Base-by-base conservation (phyloP, 2,797 vertebrate species). In the Pangasius mekongensis region DNA sequence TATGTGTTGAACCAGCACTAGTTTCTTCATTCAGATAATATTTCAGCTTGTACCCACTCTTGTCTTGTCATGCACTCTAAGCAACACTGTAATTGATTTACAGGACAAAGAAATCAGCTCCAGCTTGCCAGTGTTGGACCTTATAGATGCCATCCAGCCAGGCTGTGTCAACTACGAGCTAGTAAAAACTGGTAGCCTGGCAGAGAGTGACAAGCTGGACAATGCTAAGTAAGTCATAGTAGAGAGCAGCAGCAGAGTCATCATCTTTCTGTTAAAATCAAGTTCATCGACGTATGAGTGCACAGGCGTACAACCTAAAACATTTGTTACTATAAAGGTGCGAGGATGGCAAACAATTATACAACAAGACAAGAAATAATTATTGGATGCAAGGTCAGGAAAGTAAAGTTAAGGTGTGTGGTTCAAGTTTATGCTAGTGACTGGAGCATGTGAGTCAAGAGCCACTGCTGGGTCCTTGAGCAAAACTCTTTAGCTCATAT, bases 141-240 rank as follows among this genome's bases (percentile, higher is more conserved):
- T 99, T 93, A 99, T 99, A 2, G 98, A 99, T 30, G 96, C 98
- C 90, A 98, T 99, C 89, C 98, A 99, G 93, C 98, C 97, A 0
- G 92, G 96, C 7, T 97, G 98, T 89, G 95, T 99, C 92, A 98
- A 98, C 94, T 99, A 97, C 56, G 98, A 98, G 7, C 96, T 99
- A 36, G 97, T 99, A 39, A 97, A 97, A 94, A 97, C 91, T 0
- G 97, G 94, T 36, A 88, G 66, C 20, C 95, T 98, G 27, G 94
- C 95, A 0, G 97, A 98, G 1, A 97, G 96, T 74, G 98, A 99
- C 93, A 98, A 97, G 91, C 97, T 97, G 78, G 96, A 96, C 92
- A 99, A 99, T 2, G 98, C 98, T 91, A 99, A 98, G 98, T 99
- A 94, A 96, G 89, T 83, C 64, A 9, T 54, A 22, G 16, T 43